A percentile compares a stretch with the other conserved stretches of the same genome.
phyloP scores from a whole-genome alignment of 1,140 invertebrate species.

The Plutomurus gul region DNA sequence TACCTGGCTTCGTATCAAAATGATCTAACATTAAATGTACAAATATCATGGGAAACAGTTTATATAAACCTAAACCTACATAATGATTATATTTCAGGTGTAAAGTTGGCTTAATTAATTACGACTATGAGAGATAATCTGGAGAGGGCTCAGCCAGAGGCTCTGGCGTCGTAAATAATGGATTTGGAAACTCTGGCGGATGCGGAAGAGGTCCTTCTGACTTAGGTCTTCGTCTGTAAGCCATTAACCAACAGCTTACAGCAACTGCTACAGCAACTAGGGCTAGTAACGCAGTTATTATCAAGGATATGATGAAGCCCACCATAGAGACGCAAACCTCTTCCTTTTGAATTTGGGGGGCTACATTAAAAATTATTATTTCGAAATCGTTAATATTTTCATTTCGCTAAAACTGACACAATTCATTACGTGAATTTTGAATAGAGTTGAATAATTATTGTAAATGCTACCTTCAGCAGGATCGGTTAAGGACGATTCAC shows the following conservation, averaged over 20 bases:
- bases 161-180: slow-evolving; percentile 78
- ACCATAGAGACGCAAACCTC: slow-evolving; percentile 92
- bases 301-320: slow-evolving; percentile 86
- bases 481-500: slow-evolving; percentile 71
- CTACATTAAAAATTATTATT: too few species aligned
- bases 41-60: background rate
- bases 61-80: slow-evolving; percentile 18
- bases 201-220: slow-evolving; percentile 86
- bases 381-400: background rate
- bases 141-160: slow-evolving; percentile 76
- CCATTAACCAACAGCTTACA: slow-evolving; percentile 93
- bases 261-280: slow-evolving; percentile 90
- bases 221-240: slow-evolving; percentile 82
- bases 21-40: slow-evolving; percentile 24
- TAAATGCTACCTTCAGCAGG: slow-evolving; percentile 69
- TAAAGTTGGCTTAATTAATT: slow-evolving; percentile 14
- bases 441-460: background rate
- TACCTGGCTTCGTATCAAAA: slow-evolving; percentile 24
- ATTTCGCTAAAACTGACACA: background rate
- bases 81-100: slow-evolving; percentile 20
- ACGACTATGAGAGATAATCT: slow-evolving; percentile 67
- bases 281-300: slow-evolving; percentile 86
- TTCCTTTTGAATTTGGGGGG: slow-evolving; percentile 71
- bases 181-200: slow-evolving; percentile 92
- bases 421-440: background rate